These are phyloP conservation scores for Passer domesticus DNA, from an alignment of 2,113 vertebrate species.

Conservation along the genomic window DNA sequence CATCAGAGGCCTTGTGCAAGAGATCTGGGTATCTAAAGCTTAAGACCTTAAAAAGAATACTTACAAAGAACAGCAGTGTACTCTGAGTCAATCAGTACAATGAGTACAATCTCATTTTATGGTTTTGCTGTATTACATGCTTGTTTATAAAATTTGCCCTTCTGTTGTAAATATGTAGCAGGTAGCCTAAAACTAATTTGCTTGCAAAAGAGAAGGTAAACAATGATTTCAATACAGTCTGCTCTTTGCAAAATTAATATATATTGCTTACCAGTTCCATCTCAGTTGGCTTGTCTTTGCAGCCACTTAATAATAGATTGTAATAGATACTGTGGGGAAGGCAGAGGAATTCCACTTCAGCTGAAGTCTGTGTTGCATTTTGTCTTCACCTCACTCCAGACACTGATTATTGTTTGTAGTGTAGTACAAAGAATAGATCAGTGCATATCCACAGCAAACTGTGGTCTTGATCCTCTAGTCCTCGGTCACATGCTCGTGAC, in stretches of 20 bases:
- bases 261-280: background rate
- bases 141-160: slow-evolving; percentile 5
- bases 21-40: background rate
- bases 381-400: background rate
- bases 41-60: background rate
- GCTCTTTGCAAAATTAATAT: background rate
- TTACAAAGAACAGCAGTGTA: background rate
- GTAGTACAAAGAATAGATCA: background rate
- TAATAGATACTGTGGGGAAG: background rate
- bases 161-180: background rate
- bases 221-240: slow-evolving; percentile 11
- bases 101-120: background rate
- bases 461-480: background rate
- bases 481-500: background rate
- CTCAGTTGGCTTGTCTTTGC: slow-evolving; percentile 17
- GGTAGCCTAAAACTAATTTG: background rate
- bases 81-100: background rate
- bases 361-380: background rate
- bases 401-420: background rate
- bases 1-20: background rate
- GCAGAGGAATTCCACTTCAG: background rate
- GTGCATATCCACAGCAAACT: background rate
- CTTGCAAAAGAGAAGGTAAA: background rate
- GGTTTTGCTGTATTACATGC: background rate
- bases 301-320: background rate